Base-by-base conservation (phyloP, 1,140 invertebrate genomes). In the Cyrtorhinus lividipennis region DNA sequence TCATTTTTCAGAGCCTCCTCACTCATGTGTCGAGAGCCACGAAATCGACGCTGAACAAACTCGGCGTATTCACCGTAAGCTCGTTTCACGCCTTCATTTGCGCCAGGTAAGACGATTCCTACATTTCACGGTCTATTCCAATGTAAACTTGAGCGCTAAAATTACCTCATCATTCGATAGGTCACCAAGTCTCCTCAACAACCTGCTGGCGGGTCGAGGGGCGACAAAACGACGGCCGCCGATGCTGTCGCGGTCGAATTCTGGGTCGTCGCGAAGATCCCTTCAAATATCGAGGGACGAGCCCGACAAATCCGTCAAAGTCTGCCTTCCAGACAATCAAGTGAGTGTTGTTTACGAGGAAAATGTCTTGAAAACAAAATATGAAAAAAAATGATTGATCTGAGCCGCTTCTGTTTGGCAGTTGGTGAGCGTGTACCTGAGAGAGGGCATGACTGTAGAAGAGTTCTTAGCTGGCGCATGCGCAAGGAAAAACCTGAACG, bases 81-180 rank as follows among this genome's bases (percentile, higher is more conserved):
- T 95, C 92, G 56, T 95, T 98, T 79, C 94, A 98, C 73, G 94
- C 94, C 65, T 94, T 95, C 74, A 95, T 97, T 63, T 96, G 93
- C 73, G 92, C 94, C 24, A 82, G 95, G n/a, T n/a, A n/a, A n/a
- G n/a, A n/a, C n/a, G n/a, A n/a, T n/a, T n/a, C n/a, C n/a, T n/a
- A n/a, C n/a, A n/a, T n/a, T n/a, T n/a, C n/a, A n/a, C n/a, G n/a
- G n/a, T n/a, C n/a, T n/a, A n/a, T n/a, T n/a, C n/a, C n/a, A n/a
- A n/a, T n/a, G n/a, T n/a, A n/a, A n/a, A n/a, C n/a, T n/a, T n/a
- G n/a, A n/a, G n/a, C n/a, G n/a, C n/a, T n/a, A n/a, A n/a, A n/a
- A n/a, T n/a, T n/a, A n/a, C n/a, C n/a, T n/a, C n/a, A n/a, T n/a
- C n/a, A n/a, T n/a, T n/a, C n/a, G n/a, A n/a, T n/a, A n/a, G n/a